Percentiles rank a stretch among this genome's conserved stretches.
phyloP scores from a whole-genome alignment of 2,797 vertebrate genomes.

The Sebastes elongatus region DNA sequence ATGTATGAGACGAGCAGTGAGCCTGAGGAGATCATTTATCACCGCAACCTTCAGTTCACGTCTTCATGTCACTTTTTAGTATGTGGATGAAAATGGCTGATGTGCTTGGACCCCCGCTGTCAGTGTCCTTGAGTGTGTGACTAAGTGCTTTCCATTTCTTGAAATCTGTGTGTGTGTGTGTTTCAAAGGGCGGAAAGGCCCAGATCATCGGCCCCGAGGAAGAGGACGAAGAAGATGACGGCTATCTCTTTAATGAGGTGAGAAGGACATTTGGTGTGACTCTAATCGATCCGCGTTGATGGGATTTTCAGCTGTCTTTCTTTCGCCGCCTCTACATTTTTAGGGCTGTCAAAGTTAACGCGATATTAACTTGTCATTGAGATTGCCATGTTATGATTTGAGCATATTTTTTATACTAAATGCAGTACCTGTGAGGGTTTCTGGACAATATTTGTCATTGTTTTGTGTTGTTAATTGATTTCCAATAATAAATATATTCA shows the following conservation, averaged over 20 bases:
- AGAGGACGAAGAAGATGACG: slow-evolving; percentile 87
- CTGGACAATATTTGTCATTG: no score
- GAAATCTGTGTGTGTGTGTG: not conserved
- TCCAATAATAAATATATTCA: no score
- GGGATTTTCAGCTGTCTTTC: not conserved
- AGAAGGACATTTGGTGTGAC: not conserved
- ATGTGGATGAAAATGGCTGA: not conserved
- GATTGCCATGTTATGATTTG: no score
- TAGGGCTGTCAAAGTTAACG: no score
- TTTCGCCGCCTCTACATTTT: fast-evolving
- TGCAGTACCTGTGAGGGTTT: no score
- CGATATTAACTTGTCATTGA: no score
- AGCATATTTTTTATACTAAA: no score
- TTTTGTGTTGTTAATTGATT: no score
- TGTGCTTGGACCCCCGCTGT: not conserved
- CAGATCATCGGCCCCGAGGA: slow-evolving; percentile 94
- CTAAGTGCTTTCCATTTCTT: not conserved
- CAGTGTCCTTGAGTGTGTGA: not conserved
- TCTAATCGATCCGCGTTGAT: not conserved
- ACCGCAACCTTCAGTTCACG: not conserved
- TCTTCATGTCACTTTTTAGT: not conserved
- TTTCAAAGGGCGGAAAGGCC: slow-evolving; percentile 70
- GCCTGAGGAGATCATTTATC: not conserved
- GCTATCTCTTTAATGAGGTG: slow-evolving; percentile 88
- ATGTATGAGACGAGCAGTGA: not conserved